Evolutionary conservation across 1,140 invertebrate genomes (phyloP).

Genomic region (Xylocopa sonorina): DNA sequence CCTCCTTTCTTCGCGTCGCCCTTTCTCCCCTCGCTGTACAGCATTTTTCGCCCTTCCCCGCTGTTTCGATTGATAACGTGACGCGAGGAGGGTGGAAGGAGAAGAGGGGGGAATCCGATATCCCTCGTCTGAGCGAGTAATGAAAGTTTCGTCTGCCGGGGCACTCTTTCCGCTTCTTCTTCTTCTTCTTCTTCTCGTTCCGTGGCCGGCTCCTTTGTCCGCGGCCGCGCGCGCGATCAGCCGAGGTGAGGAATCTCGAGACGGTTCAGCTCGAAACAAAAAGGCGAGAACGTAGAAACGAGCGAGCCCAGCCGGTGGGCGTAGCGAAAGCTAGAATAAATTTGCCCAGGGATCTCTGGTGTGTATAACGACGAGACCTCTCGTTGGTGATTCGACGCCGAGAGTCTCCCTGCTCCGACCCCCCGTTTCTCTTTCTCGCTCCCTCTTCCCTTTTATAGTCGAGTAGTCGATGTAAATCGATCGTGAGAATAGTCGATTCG

Average conservation of each 20-base stretch:
- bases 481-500: slow-evolving; percentile 15
- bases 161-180: background rate
- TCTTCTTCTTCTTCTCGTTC: background rate
- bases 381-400: slow-evolving; percentile 1
- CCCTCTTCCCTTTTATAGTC: background rate
- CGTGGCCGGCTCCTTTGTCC: slow-evolving; percentile 34
- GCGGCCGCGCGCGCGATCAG: slow-evolving; percentile 9
- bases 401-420: background rate
- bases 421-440: too few relatives aligned
- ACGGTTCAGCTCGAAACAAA: slow-evolving; percentile 32
- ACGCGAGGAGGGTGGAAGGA: background rate
- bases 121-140: slow-evolving; percentile 24
- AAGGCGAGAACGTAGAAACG: slow-evolving; percentile 1
- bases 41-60: background rate
- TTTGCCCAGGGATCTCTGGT: slow-evolving; percentile 22
- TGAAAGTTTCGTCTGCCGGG: slow-evolving; percentile 43
- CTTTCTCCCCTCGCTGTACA: background rate
- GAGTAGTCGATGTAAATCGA: slow-evolving; percentile 5
- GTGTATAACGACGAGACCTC: slow-evolving; percentile 8
- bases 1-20: too few relatives aligned
- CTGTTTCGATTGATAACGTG: slow-evolving; percentile 43
- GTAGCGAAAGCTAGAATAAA: slow-evolving; percentile 43
- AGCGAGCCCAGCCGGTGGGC: slow-evolving; percentile 1
- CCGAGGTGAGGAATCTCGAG: slow-evolving; percentile 36
- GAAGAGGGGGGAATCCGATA: slow-evolving; percentile 3